Evolutionary conservation across 2,888 invertebrate species (phyloP), one percentile per base, ranked within the genome.

Genomic region (Caradrina clavipalpis): DNA sequence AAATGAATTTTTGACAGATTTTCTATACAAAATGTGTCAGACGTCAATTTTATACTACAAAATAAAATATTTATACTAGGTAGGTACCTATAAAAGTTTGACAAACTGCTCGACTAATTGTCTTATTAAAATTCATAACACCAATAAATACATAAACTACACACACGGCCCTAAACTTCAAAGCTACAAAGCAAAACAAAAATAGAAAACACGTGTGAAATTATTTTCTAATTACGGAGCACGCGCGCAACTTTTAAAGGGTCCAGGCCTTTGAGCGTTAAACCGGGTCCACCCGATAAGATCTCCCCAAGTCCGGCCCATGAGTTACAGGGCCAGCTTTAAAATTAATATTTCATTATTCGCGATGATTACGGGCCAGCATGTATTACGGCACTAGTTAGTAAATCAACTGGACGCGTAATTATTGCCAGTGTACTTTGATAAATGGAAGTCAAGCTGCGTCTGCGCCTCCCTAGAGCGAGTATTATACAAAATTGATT

Each of bases 341-440:
- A 63, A 69, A 69, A 80, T 84, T 84, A 84, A 84, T 84, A 82
- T 83, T 84, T 82, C 59, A 83, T 82, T 77, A 78, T 82, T 77
- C 76, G 75, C 80, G 70, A 80, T 84, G 75, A 83, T 86, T 79
- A 83, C 69, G 68, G 74, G 68, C 63, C 80, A 81, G 67, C 68
- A 67, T 76, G 76, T 78, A 81, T 82, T 80, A 81, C 66, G 76
- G 73, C 26, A 76, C 82, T 79, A 74, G 80, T 88, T 87, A 85
- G 86, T 88, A 88, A 88, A 88, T 85, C 86, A 84, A 76, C 64
- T 72, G 81, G 82, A 85, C 87, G 76, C 81, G 78, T 83, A 83
- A 83, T 83, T 77, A 81, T 82, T 81, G 65, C 66, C 65, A 78
- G 77, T 67, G 61, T 62, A 63, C 70, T 76, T 77, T 81, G 76